Percentiles rank a stretch among this genome's conserved stretches.
Evolutionary conservation across 2,797 vertebrate species (phyloP).

Genomic region (Scyliorhinus canicula): DNA sequence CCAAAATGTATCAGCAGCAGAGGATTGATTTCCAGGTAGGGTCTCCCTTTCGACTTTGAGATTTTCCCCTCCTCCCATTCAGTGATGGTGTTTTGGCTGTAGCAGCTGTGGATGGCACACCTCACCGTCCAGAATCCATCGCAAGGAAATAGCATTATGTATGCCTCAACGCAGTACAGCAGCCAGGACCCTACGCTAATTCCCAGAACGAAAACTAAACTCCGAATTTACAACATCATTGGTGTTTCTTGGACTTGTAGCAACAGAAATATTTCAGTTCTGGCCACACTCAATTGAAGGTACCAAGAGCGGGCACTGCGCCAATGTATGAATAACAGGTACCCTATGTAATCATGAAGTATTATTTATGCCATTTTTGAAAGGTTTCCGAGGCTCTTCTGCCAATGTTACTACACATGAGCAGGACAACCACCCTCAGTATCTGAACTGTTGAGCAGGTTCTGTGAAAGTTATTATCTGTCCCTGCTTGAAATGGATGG

Average conservation of each 20-base stretch:
- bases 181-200: conserved; percentile 89
- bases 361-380: background rate
- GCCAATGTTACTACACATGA: background rate
- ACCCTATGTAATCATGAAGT: background rate
- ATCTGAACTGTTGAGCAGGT: background rate
- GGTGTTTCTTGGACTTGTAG: conserved; percentile 87
- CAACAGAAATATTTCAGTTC: conserved; percentile 94
- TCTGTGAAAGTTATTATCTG: background rate
- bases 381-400: background rate
- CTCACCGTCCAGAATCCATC: background rate
- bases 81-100: too few relatives aligned
- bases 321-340: too few relatives aligned
- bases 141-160: conserved; percentile 65
- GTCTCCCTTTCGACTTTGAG: background rate
- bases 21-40: background rate
- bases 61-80: background rate
- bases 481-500: background rate
- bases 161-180: conserved; percentile 79
- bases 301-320: conserved; percentile 71
- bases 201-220: conserved; percentile 97
- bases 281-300: conserved; percentile 96
- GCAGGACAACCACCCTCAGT: background rate
- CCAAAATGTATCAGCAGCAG: background rate
- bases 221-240: conserved; percentile 95
- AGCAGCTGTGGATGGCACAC: too few relatives aligned